A percentile compares a stretch with the other conserved stretches of the same genome.
phyloP scores from a whole-genome alignment of 2,113 vertebrate genomes.

The Lophotis ruficrista region DNA sequence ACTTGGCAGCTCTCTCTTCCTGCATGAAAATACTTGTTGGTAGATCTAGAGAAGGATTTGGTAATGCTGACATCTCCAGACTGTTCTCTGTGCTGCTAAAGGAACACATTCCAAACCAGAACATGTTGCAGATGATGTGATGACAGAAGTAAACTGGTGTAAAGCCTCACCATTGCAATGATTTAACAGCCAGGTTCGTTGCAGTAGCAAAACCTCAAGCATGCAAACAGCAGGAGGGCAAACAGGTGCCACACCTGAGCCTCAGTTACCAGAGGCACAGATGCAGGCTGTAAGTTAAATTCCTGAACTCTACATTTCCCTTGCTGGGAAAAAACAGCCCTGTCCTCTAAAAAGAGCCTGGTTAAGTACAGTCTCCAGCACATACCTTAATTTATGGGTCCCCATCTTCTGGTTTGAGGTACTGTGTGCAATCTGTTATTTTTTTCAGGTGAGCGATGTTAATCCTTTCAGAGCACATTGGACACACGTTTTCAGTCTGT shows the following conservation, averaged over 20 bases:
- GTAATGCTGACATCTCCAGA: neutral
- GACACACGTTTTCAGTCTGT: constrained; percentile 85
- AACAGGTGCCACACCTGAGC: accelerated
- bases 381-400: constrained; percentile 71
- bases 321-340: accelerated
- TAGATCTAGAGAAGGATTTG: neutral
- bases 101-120: neutral
- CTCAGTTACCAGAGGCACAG: accelerated
- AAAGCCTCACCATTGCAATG: neutral
- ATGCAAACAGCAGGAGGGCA: no score
- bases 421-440: constrained; percentile 79
- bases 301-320: neutral
- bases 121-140: accelerated
- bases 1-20: neutral
- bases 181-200: neutral
- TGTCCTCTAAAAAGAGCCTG: neutral
- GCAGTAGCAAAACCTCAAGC: neutral
- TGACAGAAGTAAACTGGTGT: neutral
- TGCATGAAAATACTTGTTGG: accelerated
- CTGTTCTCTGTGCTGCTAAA: neutral
- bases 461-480: constrained; percentile 92
- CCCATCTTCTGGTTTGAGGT: constrained; percentile 78
- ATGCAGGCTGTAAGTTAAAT: neutral
- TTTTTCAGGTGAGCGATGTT: constrained; percentile 78
- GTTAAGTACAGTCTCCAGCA: neutral